Conservation (phyloP, 2,113 vertebrate genomes). For the Melanocharis versteri region DNA sequence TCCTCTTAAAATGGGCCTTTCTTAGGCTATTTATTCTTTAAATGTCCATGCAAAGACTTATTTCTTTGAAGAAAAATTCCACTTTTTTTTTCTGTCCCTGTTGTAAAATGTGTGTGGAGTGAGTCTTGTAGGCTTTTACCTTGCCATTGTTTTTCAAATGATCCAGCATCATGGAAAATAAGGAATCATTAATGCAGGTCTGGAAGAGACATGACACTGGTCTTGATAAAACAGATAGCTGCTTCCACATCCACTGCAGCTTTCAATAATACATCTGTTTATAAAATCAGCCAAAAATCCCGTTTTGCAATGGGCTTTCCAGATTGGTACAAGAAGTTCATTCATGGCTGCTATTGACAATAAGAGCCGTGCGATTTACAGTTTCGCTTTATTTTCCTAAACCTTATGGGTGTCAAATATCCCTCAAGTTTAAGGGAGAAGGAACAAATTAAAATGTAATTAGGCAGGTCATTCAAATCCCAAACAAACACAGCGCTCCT, state of each 20-base stretch:
- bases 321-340: not conserved
- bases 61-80: not conserved
- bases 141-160: slow-evolving; percentile 1
- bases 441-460: slow-evolving; percentile 64
- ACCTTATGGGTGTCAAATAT: slow-evolving; percentile 24
- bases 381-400: not conserved
- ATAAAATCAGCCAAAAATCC: slow-evolving; percentile 26
- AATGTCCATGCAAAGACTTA: not conserved
- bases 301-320: not conserved
- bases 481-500: slow-evolving; percentile 28
- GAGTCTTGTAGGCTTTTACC: not conserved
- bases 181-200: slow-evolving; percentile 40
- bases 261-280: slow-evolving; percentile 43
- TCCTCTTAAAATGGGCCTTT: not conserved
- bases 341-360: not conserved
- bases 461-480: slow-evolving; percentile 65
- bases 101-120: not conserved
- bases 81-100: not conserved
- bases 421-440: slow-evolving; percentile 7
- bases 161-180: slow-evolving; percentile 61
- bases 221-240: slow-evolving; percentile 58
- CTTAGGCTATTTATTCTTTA: not conserved
- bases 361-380: not conserved
- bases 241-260: not conserved
- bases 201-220: slow-evolving; percentile 50